Conservation (phyloP, 2,113 vertebrate species). For the Prunella fulvescens region DNA sequence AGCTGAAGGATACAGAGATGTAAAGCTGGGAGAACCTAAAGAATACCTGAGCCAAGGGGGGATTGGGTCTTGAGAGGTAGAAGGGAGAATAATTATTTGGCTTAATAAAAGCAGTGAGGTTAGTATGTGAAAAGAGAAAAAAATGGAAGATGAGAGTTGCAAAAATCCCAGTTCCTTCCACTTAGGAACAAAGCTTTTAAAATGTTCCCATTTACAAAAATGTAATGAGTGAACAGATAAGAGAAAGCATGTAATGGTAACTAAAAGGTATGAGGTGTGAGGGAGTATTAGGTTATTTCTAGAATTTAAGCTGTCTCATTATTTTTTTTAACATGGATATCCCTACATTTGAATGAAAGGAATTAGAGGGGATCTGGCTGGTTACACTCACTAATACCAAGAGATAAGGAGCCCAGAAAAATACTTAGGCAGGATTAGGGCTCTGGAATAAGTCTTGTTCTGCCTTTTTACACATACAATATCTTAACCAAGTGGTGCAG, state of each 20-base stretch:
- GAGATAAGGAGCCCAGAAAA: neutral
- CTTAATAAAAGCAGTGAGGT: neutral
- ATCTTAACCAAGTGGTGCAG: neutral
- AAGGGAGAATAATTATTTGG: neutral
- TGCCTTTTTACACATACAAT: neutral
- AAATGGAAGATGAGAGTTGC: neutral
- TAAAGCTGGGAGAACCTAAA: neutral
- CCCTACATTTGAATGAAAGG: neutral
- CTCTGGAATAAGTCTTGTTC: neutral
- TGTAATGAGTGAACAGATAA: neutral
- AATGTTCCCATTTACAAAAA: neutral
- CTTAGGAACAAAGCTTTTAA: neutral
- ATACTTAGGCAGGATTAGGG: neutral
- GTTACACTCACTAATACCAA: neutral
- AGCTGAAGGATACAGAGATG: neutral
- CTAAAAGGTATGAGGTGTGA: neutral
- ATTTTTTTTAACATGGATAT: neutral
- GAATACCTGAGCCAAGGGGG: neutral
- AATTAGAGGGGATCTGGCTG: neutral
- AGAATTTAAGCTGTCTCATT: neutral
- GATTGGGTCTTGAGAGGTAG: neutral
- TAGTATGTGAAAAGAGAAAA: neutral
- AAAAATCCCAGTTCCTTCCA: neutral
- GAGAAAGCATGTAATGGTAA: neutral
- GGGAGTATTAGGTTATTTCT: neutral